These are phyloP conservation scores for Drosophila demipolita DNA, from an alignment of 2,888 invertebrate genomes.

Conservation along the genomic window DNA sequence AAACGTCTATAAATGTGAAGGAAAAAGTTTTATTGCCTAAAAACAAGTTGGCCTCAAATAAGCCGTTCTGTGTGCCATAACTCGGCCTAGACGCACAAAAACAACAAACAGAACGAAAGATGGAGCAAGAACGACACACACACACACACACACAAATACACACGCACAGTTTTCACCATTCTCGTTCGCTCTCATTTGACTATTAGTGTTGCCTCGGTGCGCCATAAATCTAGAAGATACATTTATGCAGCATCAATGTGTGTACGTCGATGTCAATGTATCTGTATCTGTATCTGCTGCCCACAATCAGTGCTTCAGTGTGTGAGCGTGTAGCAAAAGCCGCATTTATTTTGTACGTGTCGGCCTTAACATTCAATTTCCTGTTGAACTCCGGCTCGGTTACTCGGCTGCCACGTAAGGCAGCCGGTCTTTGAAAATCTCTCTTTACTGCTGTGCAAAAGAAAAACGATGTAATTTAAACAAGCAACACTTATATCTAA, in stretches of 20 bases:
- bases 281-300: conserved; percentile 31
- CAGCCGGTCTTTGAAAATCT: conserved; percentile 15
- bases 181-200: conserved; percentile 63
- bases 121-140: conserved; percentile 8
- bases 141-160: conserved; percentile 5
- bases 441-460: conserved; percentile 12
- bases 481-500: conserved; percentile 32
- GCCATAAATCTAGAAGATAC: conserved; percentile 74
- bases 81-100: conserved; percentile 19
- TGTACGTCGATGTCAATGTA: conserved; percentile 10
- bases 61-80: conserved; percentile 21
- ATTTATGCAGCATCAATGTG: conserved; percentile 62
- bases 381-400: conserved; percentile 37
- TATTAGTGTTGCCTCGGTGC: conserved; percentile 69
- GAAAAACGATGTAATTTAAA: conserved; percentile 37
- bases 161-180: conserved; percentile 14
- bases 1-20: conserved; percentile 68
- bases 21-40: conserved; percentile 74
- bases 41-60: conserved; percentile 55
- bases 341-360: conserved; percentile 50
- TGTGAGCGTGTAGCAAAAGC: conserved; percentile 30
- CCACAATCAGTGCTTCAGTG: conserved; percentile 43
- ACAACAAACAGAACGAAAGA: background rate
- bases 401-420: conserved; percentile 14
- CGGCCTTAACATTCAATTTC: conserved; percentile 70